Percentiles rank a stretch among this genome's conserved stretches.
Evolutionary conservation across 2,113 vertebrate species (phyloP).

Genomic region (Cervus canadensis): DNA sequence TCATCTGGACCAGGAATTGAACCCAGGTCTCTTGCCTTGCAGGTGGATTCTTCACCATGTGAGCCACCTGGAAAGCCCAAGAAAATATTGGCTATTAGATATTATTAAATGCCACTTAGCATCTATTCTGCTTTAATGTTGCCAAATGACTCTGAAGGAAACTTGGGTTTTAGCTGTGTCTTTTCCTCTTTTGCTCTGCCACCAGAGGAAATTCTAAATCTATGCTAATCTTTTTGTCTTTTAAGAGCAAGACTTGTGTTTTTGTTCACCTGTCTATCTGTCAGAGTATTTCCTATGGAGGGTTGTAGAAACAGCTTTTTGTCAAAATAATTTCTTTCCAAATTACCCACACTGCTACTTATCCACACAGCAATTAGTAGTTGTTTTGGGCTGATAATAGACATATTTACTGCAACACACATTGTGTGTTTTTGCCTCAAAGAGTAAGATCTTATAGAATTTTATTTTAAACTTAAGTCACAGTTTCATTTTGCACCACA

Average conservation of each 20-base stretch:
- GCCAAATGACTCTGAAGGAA: not conserved
- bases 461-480: constrained; percentile 29
- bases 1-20: not conserved
- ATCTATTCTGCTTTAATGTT: not conserved
- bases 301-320: not conserved
- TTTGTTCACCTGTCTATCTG: not conserved
- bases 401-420: not conserved
- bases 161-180: not conserved
- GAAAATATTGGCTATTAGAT: not conserved
- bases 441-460: not conserved
- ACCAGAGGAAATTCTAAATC: not conserved
- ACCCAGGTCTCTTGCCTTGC: not conserved
- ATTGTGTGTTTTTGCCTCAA: not conserved
- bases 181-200: not conserved
- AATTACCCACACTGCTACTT: not conserved
- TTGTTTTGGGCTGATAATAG: not conserved
- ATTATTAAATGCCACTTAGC: not conserved
- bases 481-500: not conserved
- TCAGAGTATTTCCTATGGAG: not conserved
- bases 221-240: not conserved
- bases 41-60: not conserved
- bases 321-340: not conserved
- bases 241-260: not conserved
- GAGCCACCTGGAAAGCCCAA: not conserved
- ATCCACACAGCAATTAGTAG: not conserved